These are phyloP conservation scores for Pyrocephalus nanus DNA, from an alignment of 2,797 vertebrate species.

Conservation along the genomic window DNA sequence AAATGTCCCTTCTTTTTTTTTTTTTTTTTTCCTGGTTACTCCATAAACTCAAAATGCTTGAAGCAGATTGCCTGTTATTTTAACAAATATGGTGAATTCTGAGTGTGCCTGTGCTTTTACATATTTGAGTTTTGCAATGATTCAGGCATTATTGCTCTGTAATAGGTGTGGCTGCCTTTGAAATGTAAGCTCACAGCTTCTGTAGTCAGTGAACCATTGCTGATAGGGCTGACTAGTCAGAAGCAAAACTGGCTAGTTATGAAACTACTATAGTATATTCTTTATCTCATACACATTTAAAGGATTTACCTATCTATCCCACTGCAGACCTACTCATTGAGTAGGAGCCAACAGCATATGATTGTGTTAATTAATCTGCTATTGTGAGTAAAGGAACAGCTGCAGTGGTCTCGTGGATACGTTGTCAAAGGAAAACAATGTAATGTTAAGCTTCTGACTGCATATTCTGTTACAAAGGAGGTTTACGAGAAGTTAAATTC, in stretches of 20 bases:
- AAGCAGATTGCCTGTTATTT: slow-evolving; percentile 70
- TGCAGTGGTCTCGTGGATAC: slow-evolving; percentile 95
- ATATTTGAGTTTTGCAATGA: slow-evolving; percentile 68
- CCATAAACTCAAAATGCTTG: slow-evolving; percentile 67
- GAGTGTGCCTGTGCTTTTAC: slow-evolving; percentile 68
- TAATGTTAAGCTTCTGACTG: slow-evolving; percentile 97
- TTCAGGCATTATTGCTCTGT: slow-evolving; percentile 68
- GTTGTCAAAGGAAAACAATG: slow-evolving; percentile 99
- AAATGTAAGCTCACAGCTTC: slow-evolving; percentile 74
- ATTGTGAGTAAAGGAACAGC: slow-evolving; percentile 99
- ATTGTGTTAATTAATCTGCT: slow-evolving; percentile 99
- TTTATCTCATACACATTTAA: slow-evolving; percentile 92
- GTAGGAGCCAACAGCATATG: slow-evolving; percentile 96
- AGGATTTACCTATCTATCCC: slow-evolving; percentile 99
- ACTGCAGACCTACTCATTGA: slow-evolving; percentile 98
- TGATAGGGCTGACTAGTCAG: slow-evolving; percentile 87
- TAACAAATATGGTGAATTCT: slow-evolving; percentile 71
- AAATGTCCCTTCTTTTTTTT: background rate
- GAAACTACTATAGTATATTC: slow-evolving; percentile 88
- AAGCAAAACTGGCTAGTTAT: slow-evolving; percentile 85
- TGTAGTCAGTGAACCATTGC: slow-evolving; percentile 79
- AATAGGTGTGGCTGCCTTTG: slow-evolving; percentile 77
- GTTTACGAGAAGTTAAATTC: slow-evolving; percentile 94
- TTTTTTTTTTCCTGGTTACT: background rate
- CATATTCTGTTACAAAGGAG: slow-evolving; percentile 98